Conservation (phyloP, 1,140 invertebrate genomes). For the Trichoplusia ni region DNA sequence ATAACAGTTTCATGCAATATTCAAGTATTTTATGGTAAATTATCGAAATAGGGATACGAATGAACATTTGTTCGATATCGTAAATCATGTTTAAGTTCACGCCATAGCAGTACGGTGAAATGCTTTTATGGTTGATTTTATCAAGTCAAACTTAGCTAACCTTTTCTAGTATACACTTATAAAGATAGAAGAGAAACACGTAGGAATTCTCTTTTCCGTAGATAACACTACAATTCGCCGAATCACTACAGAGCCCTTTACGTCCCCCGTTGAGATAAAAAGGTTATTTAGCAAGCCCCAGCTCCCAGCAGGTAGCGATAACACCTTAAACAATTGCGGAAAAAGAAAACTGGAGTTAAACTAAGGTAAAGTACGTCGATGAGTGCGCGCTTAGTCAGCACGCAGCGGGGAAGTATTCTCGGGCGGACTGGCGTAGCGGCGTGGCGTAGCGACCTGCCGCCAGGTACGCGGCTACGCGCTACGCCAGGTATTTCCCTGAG, state of each 20-base stretch:
- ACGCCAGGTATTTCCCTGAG: slow-evolving; percentile 51
- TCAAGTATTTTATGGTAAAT: slow-evolving; percentile 17
- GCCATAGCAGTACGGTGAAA: too few relatives aligned
- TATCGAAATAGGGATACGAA: slow-evolving; percentile 13
- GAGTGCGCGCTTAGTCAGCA: slow-evolving; percentile 40
- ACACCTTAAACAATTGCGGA: slow-evolving; percentile 23
- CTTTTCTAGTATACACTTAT: neutral
- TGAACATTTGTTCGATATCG: neutral
- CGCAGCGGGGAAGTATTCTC: slow-evolving; percentile 23
- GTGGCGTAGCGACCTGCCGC: neutral
- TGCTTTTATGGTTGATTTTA: neutral
- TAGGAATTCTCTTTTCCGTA: neutral
- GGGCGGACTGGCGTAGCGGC: slow-evolving; percentile 1
- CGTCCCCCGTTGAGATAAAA: slow-evolving; percentile 17
- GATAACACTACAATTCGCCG: slow-evolving; percentile 10
- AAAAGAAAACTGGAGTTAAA: slow-evolving; percentile 21
- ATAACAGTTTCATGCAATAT: slow-evolving; percentile 30
- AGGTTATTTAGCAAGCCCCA: slow-evolving; percentile 19
- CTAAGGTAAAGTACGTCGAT: slow-evolving; percentile 23
- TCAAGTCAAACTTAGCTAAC: neutral
- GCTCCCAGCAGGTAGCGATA: slow-evolving; percentile 17
- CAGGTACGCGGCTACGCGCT: slow-evolving; percentile 16
- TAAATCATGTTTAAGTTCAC: too few relatives aligned
- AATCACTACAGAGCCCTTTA: slow-evolving; percentile 14
- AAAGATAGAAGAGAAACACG: neutral